Percentiles rank a stretch among this genome's conserved stretches.
phyloP scores from a whole-genome alignment of 1,140 invertebrate genomes.

The Linepithema humile region DNA sequence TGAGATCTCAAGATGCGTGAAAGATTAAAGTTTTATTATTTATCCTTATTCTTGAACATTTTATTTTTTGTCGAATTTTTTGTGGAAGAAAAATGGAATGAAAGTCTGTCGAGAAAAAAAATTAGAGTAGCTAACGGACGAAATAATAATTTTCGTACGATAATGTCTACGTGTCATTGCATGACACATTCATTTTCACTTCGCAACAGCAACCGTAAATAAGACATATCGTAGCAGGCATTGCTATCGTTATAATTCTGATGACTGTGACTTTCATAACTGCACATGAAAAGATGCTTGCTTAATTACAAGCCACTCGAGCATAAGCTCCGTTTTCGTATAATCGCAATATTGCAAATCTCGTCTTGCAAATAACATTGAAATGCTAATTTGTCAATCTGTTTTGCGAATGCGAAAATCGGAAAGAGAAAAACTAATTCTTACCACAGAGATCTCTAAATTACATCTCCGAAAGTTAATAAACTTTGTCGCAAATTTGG shows the following conservation, averaged over 20 bases:
- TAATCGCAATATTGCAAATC: conserved; percentile 7
- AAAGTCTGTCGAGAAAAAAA: no score
- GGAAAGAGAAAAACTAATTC: not conserved
- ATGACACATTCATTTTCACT: not conserved
- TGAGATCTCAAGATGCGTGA: not conserved
- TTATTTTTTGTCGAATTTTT: no score
- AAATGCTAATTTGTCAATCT: not conserved
- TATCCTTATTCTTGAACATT: not conserved
- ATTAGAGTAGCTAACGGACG: no score
- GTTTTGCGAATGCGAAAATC: no score
- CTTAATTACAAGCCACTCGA: not conserved
- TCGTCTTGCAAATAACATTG: not conserved
- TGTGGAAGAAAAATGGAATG: no score
- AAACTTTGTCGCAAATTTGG: not conserved
- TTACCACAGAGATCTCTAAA: not conserved
- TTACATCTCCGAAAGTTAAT: not conserved
- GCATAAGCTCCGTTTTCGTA: not conserved
- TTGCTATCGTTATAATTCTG: conserved; percentile 19
- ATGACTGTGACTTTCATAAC: conserved; percentile 17
- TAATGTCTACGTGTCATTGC: not conserved
- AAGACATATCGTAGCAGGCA: not conserved
- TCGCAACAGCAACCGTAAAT: not conserved
- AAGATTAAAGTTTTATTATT: not conserved
- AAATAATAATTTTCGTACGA: not conserved
- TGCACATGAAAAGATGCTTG: not conserved